Percentiles rank a stretch among this genome's conserved stretches.
phyloP scores from a whole-genome alignment of 2,797 vertebrate species.

The Melanotaenia nigrans region DNA sequence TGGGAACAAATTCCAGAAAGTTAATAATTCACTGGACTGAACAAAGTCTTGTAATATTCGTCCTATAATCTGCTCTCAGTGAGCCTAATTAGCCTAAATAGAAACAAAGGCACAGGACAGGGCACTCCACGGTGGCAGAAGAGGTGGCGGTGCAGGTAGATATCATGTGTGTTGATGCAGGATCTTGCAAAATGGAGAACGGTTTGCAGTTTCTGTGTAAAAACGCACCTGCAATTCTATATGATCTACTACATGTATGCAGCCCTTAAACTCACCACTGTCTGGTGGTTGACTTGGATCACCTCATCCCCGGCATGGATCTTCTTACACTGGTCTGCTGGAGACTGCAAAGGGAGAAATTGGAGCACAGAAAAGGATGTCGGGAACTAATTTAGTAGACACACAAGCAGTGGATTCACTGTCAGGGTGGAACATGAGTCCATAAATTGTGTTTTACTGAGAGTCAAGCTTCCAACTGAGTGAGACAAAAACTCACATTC shows the following conservation, averaged over 20 bases:
- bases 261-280: conserved; percentile 79
- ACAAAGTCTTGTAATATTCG: conserved; percentile 55
- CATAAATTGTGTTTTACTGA: background rate
- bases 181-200: conserved; percentile 40
- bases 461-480: background rate
- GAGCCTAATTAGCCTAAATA: conserved; percentile 65
- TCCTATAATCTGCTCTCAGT: conserved; percentile 55
- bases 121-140: conserved; percentile 32
- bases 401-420: background rate
- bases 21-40: conserved; percentile 44
- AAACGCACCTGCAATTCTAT: background rate
- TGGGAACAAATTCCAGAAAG: conserved; percentile 44
- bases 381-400: background rate
- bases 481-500: conserved; percentile 75
- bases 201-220: background rate
- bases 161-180: conserved; percentile 41
- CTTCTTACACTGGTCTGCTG: conserved; percentile 86
- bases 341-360: conserved; percentile 73
- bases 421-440: conserved; percentile 1
- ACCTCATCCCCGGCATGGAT: conserved; percentile 86
- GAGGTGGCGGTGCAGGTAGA: conserved; percentile 29
- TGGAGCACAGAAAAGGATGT: conserved; percentile 17
- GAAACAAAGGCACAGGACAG: conserved; percentile 50
- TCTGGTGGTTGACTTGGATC: conserved; percentile 87
- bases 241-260: background rate